Percentiles rank a stretch among this genome's conserved stretches.
Evolutionary conservation across 2,797 vertebrate genomes (phyloP).

Genomic region (Lycodopsis pacificus): DNA sequence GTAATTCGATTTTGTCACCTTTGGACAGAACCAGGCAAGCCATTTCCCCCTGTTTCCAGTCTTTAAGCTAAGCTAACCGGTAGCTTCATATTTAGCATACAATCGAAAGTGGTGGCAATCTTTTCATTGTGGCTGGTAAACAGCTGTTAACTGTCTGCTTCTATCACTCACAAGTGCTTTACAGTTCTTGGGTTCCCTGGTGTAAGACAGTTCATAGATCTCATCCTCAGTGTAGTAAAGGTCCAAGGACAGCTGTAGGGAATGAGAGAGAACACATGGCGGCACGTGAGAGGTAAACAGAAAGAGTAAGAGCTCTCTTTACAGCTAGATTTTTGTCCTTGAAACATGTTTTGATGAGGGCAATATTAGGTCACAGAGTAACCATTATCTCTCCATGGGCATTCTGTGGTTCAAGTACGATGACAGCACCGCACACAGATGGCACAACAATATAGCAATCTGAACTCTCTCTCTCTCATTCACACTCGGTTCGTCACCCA

Average conservation of each 20-base stretch:
- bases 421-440: constrained; percentile 52
- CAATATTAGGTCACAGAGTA: constrained; percentile 50
- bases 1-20: not conserved
- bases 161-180: constrained; percentile 88
- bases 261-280: constrained; percentile 36
- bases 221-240: constrained; percentile 97
- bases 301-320: constrained; percentile 24
- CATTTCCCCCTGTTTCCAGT: not conserved
- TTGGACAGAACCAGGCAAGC: not conserved
- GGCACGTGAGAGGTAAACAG: constrained; percentile 35
- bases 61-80: not conserved
- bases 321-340: constrained; percentile 48
- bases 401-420: constrained; percentile 61
- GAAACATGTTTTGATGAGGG: constrained; percentile 56
- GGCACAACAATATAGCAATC: constrained; percentile 68
- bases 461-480: constrained; percentile 73
- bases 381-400: constrained; percentile 65
- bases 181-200: constrained; percentile 93
- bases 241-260: constrained; percentile 91
- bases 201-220: constrained; percentile 97
- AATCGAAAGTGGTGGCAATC: not conserved
- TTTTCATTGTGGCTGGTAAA: not conserved
- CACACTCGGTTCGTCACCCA: constrained; percentile 76
- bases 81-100: not conserved
- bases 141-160: constrained; percentile 12